Conservation (phyloP, 2,797 vertebrate species). For the Myiotriccus ornatus region DNA sequence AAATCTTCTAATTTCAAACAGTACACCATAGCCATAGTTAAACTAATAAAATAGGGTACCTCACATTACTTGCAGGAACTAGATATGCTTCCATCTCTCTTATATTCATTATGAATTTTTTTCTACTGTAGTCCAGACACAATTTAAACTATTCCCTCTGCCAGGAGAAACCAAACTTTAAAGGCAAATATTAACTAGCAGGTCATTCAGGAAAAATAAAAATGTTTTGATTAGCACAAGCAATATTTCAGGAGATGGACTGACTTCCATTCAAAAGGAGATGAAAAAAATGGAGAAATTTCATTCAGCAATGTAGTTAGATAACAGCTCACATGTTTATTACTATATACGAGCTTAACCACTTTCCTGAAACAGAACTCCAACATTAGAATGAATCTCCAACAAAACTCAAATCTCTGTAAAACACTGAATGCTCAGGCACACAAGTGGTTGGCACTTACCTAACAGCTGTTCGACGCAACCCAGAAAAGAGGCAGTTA, state of each 20-base stretch:
- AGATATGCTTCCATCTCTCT: not conserved
- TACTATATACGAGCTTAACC: not conserved
- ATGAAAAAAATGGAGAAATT: conserved; percentile 10
- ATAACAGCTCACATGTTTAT: not conserved
- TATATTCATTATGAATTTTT: not conserved
- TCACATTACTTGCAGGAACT: not conserved
- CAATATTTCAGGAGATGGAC: conserved; percentile 5
- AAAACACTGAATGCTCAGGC: not conserved
- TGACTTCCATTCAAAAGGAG: conserved; percentile 2
- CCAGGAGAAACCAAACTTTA: not conserved
- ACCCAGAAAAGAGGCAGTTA: not conserved
- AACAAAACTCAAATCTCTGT: not conserved
- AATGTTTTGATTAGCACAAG: not conserved
- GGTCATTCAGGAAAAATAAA: not conserved
- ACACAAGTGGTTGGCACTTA: not conserved
- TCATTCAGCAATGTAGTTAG: not conserved
- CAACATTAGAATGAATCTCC: not conserved
- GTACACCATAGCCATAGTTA: not conserved
- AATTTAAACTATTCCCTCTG: conserved; percentile 1
- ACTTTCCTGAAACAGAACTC: not conserved
- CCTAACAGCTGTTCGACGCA: not conserved
- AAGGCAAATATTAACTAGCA: conserved; percentile 7
- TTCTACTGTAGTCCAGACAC: not conserved
- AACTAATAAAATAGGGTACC: not conserved
- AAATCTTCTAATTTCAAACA: not conserved